Evolutionary conservation across 2,888 invertebrate species (phyloP).

Genomic region (Tinea semifulvella): DNA sequence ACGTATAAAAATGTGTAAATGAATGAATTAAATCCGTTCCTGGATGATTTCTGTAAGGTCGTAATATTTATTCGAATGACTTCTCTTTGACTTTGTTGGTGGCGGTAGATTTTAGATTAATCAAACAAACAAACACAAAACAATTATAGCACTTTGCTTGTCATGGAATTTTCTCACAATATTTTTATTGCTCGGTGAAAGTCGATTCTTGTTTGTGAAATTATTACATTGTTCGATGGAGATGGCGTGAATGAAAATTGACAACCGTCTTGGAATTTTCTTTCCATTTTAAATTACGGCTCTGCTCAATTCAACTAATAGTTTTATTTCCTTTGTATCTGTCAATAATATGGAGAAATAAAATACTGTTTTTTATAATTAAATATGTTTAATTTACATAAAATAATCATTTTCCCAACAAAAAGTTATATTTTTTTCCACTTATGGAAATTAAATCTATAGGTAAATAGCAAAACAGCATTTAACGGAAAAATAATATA

Average conservation of each 20-base stretch:
- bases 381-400: background rate
- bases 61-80: too few relatives aligned
- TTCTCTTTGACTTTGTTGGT: too few relatives aligned
- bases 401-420: too few relatives aligned
- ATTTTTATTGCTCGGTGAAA: slow-evolving; percentile 7
- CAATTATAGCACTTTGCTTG: background rate
- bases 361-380: background rate
- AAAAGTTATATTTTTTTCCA: too few relatives aligned
- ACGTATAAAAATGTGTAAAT: too few relatives aligned
- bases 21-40: too few relatives aligned
- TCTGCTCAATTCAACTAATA: too few relatives aligned
- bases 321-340: background rate
- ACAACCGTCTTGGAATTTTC: slow-evolving; percentile 6
- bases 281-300: background rate
- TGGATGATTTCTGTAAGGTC: too few relatives aligned
- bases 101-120: too few relatives aligned
- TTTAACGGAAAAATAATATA: too few relatives aligned
- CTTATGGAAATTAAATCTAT: too few relatives aligned
- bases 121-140: background rate
- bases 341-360: background rate
- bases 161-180: slow-evolving; percentile 6
- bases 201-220: slow-evolving; percentile 7
- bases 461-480: too few relatives aligned
- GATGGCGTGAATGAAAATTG: slow-evolving; percentile 4
- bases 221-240: background rate